phyloP scores from a whole-genome alignment of 2,797 vertebrate species.

The Spatula versicolor region DNA sequence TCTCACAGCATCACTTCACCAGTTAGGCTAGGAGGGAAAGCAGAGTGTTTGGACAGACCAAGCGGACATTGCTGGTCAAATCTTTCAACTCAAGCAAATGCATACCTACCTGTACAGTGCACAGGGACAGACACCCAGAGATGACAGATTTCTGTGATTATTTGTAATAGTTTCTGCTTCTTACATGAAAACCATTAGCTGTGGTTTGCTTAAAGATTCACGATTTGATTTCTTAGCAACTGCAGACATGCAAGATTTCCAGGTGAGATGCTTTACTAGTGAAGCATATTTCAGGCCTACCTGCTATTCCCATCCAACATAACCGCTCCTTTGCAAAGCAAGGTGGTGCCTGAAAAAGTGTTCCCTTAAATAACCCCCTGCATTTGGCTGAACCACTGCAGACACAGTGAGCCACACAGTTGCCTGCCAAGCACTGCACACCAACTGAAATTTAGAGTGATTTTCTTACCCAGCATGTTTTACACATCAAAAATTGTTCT shows the following conservation, averaged over 20 bases:
- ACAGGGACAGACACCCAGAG: neutral
- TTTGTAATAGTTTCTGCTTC: neutral
- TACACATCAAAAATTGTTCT: neutral
- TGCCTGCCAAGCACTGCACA: neutral
- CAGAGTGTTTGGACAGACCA: neutral
- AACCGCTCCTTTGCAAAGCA: neutral
- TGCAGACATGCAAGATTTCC: neutral
- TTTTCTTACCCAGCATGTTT: neutral
- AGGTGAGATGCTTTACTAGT: neutral
- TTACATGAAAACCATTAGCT: neutral
- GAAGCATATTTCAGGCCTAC: neutral
- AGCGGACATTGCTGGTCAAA: neutral
- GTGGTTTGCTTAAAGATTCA: neutral
- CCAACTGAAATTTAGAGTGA: neutral
- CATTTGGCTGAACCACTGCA: neutral
- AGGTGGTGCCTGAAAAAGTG: neutral
- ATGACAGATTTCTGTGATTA: neutral
- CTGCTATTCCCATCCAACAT: neutral
- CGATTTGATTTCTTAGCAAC: neutral
- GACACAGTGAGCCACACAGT: neutral
- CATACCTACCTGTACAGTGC: neutral
- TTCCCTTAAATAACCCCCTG: neutral
- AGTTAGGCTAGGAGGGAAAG: neutral
- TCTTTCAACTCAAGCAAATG: neutral
- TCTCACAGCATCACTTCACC: neutral